Evolutionary conservation across 1,140 invertebrate species (phyloP), one percentile per base, ranked within the genome.

Genomic region (Rhysida immarginata): DNA sequence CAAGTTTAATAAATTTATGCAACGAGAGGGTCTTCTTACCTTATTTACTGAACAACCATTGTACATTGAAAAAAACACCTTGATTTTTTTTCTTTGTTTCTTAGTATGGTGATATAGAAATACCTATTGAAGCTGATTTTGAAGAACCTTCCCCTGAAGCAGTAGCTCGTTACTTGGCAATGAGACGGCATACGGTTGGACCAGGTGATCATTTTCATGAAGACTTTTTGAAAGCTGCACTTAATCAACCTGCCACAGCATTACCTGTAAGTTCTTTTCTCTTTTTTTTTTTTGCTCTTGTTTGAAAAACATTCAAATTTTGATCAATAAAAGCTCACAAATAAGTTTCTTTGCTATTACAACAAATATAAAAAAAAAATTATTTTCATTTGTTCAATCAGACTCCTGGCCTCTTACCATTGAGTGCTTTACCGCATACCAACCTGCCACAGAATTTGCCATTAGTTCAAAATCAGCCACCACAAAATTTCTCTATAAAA

Each of bases 111-210:
- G 81, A 83, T 64, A 69, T 75, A 53, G 79, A 80, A 60, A 63
- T 74, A 35, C 71, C 79, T 60, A 71, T 71, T 11, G 80, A 82
- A 64, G 75, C 76, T 1, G 79, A 79, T 43, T 62, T 62, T 53
- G 72, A 74, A 14, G 68, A 68, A 21, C 63, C 57, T 16, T 41
- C 60, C 21, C 56, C 65, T 52, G 70, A 64, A 48, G 59, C 59
- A 59, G 69, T 74, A 2, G 65, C 69, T 43, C 63, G 60, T 27
- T 75, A 75, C 60, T 66, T 73, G 54, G 74, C 77, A 1, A 81
- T 84, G 46, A 73, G 91, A 54, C 76, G 91, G 50, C 91, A 96
- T 67, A 96, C 92, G 0, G 89, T 96, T 16, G 90, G 92, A 2
- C 90, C 91, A 5, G 88, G 88, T 3, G 87, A 93, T 73, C 80